Percentiles rank a stretch among this genome's conserved stretches.
Evolutionary conservation across 2,888 invertebrate species (phyloP).

Genomic region (Drosophila setosimentum): DNA sequence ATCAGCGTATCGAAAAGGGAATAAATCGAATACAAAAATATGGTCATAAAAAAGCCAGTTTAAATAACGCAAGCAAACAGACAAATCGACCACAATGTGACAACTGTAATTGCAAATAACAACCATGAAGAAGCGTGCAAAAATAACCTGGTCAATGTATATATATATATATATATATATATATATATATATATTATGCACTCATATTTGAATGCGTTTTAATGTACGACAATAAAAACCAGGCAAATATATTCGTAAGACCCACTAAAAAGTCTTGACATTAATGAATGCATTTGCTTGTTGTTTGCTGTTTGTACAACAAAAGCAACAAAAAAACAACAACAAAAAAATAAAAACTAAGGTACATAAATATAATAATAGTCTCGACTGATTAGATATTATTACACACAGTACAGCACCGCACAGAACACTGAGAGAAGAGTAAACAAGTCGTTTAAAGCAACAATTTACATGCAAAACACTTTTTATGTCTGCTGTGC

Average conservation of each 20-base stretch:
- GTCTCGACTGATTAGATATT: slow-evolving; percentile 58
- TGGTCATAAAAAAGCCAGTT: slow-evolving; percentile 24
- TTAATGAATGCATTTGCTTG: slow-evolving; percentile 62
- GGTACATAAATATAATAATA: slow-evolving; percentile 31
- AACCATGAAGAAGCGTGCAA: slow-evolving; percentile 15
- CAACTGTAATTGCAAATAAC: slow-evolving; percentile 58
- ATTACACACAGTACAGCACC: background rate
- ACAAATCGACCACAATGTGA: slow-evolving; percentile 34
- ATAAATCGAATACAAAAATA: background rate
- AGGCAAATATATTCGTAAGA: slow-evolving; percentile 40
- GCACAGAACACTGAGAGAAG: slow-evolving; percentile 1
- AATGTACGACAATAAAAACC: slow-evolving; percentile 14
- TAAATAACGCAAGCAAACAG: slow-evolving; percentile 35
- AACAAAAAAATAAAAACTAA: too few species aligned
- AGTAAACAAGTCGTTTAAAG: slow-evolving; percentile 49
- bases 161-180: slow-evolving; percentile 10
- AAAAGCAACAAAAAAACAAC: too few species aligned
- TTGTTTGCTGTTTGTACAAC: slow-evolving; percentile 22
- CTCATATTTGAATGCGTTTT: slow-evolving; percentile 42
- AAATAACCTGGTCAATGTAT: slow-evolving; percentile 31
- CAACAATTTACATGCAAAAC: slow-evolving; percentile 38
- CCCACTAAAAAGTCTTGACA: slow-evolving; percentile 53
- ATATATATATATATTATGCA: slow-evolving; percentile 3
- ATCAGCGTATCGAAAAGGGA: background rate
- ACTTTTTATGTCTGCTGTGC: slow-evolving; percentile 16